These are phyloP conservation scores for Lacerta agilis DNA, from an alignment of 2,797 vertebrate species.

Conservation along the genomic window DNA sequence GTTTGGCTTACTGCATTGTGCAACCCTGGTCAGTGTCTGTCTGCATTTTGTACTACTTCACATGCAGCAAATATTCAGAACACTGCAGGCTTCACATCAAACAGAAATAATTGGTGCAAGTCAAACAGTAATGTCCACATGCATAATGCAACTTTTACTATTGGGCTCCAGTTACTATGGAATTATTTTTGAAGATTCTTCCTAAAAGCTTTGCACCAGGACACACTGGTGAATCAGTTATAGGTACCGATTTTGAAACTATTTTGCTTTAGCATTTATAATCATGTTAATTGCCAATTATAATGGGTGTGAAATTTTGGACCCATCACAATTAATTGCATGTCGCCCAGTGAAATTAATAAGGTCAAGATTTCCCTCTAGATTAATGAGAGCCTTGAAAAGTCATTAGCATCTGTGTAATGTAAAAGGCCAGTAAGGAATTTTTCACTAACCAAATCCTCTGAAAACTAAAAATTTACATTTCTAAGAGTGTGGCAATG, in stretches of 20 bases:
- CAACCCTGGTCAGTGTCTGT: neutral
- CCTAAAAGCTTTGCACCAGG: conserved; percentile 2
- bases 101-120: neutral
- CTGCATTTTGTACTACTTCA: conserved; percentile 20
- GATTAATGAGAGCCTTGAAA: conserved; percentile 16
- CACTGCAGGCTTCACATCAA: neutral
- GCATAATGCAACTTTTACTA: no score
- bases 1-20: no score
- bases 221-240: neutral
- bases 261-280: neutral
- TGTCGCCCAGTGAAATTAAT: conserved; percentile 12
- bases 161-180: conserved; percentile 22
- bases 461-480: conserved; percentile 13
- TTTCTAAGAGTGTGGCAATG: conserved; percentile 37
- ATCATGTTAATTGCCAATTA: conserved; percentile 16
- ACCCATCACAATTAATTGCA: conserved; percentile 23
- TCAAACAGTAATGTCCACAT: neutral
- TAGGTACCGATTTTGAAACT: conserved; percentile 26
- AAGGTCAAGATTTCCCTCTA: conserved; percentile 28
- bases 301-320: neutral
- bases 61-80: neutral
- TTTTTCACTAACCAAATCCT: neutral
- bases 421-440: neutral
- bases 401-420: conserved; percentile 15
- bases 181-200: conserved; percentile 18